These are phyloP conservation scores for Eledona agricola DNA, from an alignment of 2,888 invertebrate genomes.

Conservation along the genomic window DNA sequence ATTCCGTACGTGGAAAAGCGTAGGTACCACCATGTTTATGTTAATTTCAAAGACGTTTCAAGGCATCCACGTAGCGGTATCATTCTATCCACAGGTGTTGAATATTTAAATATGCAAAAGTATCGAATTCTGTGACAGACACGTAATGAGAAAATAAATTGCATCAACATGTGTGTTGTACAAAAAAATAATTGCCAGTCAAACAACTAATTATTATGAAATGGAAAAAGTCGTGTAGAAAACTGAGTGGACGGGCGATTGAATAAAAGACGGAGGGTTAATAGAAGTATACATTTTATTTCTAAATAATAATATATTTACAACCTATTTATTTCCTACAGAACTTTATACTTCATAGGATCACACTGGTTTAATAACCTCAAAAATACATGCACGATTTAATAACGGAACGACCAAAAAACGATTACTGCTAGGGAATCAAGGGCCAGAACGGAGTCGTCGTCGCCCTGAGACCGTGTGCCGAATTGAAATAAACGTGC, in stretches of 20 bases:
- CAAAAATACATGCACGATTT: constrained; percentile 58
- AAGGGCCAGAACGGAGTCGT: constrained; percentile 6
- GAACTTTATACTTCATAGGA: constrained; percentile 55
- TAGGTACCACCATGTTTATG: constrained; percentile 6
- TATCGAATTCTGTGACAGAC: constrained; percentile 22
- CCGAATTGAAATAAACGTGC: constrained; percentile 19
- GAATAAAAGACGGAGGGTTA: constrained; percentile 32
- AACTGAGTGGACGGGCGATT: too few species aligned
- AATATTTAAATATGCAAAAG: constrained; percentile 33
- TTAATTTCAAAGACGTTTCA: constrained; percentile 21
- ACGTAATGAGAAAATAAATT: constrained; percentile 33
- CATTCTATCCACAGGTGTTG: constrained; percentile 21
- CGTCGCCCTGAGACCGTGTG: constrained; percentile 26
- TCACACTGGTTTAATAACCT: constrained; percentile 59
- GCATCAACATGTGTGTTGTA: constrained; percentile 21
- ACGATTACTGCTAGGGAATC: constrained; percentile 8
- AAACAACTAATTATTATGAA: constrained; percentile 21
- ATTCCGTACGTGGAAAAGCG: constrained; percentile 1
- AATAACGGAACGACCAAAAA: constrained; percentile 3
- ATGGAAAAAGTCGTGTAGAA: too few species aligned
- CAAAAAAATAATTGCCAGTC: constrained; percentile 14
- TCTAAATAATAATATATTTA: constrained; percentile 55
- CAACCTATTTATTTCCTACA: constrained; percentile 54
- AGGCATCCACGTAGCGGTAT: constrained; percentile 16
- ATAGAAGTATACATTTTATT: constrained; percentile 61